Evolutionary conservation across 2,797 vertebrate species (phyloP).

Genomic region (Pipistrellus nathusii): DNA sequence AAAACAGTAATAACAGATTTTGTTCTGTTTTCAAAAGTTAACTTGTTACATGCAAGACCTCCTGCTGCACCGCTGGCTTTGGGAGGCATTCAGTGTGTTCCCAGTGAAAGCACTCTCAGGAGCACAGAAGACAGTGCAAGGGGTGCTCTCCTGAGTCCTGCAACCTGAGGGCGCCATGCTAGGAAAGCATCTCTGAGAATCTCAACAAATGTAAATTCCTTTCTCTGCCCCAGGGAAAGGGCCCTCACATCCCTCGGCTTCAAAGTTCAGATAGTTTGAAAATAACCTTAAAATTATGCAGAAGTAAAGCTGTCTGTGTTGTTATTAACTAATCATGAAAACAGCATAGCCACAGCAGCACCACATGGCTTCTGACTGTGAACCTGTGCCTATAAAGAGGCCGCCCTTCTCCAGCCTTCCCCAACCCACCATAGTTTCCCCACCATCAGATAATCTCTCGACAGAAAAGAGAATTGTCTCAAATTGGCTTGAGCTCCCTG

Average conservation of each 20-base stretch:
- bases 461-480: neutral
- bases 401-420: neutral
- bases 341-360: neutral
- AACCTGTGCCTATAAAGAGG: neutral
- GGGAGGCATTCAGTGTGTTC: neutral
- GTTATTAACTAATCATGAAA: neutral
- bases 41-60: neutral
- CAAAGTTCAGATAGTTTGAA: neutral
- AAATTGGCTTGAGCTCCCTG: neutral
- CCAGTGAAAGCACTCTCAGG: neutral
- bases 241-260: neutral
- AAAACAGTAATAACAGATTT: constrained; percentile 43
- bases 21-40: constrained; percentile 34
- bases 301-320: neutral
- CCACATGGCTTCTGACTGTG: neutral
- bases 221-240: neutral
- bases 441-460: neutral
- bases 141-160: neutral
- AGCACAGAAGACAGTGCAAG: neutral
- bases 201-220: neutral
- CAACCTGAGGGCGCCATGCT: neutral
- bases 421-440: neutral
- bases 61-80: neutral
- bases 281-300: neutral
- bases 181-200: neutral